Base-by-base conservation (phyloP, 2,888 invertebrate species). In the Microdon myrmicae region DNA sequence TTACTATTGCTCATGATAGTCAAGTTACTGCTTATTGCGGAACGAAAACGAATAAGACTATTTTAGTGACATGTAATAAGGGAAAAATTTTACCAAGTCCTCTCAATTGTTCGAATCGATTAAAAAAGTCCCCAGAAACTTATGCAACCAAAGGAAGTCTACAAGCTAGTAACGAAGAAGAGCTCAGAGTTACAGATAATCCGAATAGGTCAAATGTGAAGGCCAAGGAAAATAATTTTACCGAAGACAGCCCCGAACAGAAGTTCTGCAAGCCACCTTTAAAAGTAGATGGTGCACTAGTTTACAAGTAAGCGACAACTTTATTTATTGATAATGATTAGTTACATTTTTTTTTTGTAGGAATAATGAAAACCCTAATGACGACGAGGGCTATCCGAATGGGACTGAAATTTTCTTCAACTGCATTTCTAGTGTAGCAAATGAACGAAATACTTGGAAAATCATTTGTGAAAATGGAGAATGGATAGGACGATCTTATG, bases 361-460 rank as follows among this genome's bases (percentile, higher is more conserved):
- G 68, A 80, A 87, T 56, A 89, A 90, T 71, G 89, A 89, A 0
- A 85, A 86, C 35, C 85, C 86, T 4, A 85, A 86, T 2, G 80
- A 85, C n/a, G 83, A 87, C 67, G 86, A 86, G 44, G 85, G 84
- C 4, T 92, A 90, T 74, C 89, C 91, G 3, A 90, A 91, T 71
- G 90, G 90, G 1, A 90, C 90, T 0, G 90, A 92, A 79, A 89
- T 92, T 39, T 89, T 88, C 4, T 93, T 92, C 77, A 87, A 89
- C 71, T 93, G 93, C 75, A 90, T 91, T 68, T 88, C 89, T 1
- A 89, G 88, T 67, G 87, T 89, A 29, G 89, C 90, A 82, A 90
- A 90, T 0, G 91, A 91, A 79, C 87, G 88, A 72, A 89, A 88
- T 16, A 90, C 90, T 0, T 93, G 93, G 93, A 89, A 89, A 69